Percentiles rank a stretch among this genome's conserved stretches.
Evolutionary conservation across 2,888 invertebrate species (phyloP).

Genomic region (Dryobota labecula): DNA sequence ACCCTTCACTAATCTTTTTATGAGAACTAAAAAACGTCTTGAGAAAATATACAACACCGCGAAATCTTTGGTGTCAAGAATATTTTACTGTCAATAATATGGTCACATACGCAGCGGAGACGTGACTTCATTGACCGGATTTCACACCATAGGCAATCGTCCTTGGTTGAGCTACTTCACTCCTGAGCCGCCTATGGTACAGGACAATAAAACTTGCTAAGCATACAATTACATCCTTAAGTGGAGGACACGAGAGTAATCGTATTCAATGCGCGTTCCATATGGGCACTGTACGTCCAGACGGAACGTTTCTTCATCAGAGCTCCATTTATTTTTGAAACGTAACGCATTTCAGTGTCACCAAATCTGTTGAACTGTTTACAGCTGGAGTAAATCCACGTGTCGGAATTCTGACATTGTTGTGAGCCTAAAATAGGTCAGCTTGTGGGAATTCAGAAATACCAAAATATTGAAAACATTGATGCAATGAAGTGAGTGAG

Average conservation of each 20-base stretch:
- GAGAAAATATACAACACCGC: slow-evolving; percentile 75
- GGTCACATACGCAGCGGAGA: slow-evolving; percentile 67
- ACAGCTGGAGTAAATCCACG: slow-evolving; percentile 71
- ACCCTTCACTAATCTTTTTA: slow-evolving; percentile 88
- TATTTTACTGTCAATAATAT: slow-evolving; percentile 65
- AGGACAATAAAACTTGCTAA: slow-evolving; percentile 79
- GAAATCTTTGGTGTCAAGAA: slow-evolving; percentile 70
- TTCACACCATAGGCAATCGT: slow-evolving; percentile 74
- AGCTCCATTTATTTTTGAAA: slow-evolving; percentile 67
- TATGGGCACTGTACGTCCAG: slow-evolving; percentile 62
- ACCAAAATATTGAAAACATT: slow-evolving; percentile 68
- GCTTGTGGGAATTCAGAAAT: slow-evolving; percentile 65
- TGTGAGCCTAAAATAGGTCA: slow-evolving; percentile 74
- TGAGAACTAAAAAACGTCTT: slow-evolving; percentile 77
- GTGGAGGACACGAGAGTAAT: slow-evolving; percentile 74
- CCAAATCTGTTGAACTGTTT: slow-evolving; percentile 66
- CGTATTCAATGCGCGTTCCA: slow-evolving; percentile 79
- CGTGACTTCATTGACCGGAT: slow-evolving; percentile 80
- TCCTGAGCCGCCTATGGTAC: slow-evolving; percentile 74
- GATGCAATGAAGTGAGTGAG: slow-evolving; percentile 43
- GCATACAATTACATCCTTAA: slow-evolving; percentile 76
- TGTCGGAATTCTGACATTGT: slow-evolving; percentile 74
- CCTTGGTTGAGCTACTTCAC: slow-evolving; percentile 79
- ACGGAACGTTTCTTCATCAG: slow-evolving; percentile 69
- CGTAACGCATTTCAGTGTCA: slow-evolving; percentile 54